Conservation (phyloP, 2,113 vertebrate genomes). For the Anguilla japonica region DNA sequence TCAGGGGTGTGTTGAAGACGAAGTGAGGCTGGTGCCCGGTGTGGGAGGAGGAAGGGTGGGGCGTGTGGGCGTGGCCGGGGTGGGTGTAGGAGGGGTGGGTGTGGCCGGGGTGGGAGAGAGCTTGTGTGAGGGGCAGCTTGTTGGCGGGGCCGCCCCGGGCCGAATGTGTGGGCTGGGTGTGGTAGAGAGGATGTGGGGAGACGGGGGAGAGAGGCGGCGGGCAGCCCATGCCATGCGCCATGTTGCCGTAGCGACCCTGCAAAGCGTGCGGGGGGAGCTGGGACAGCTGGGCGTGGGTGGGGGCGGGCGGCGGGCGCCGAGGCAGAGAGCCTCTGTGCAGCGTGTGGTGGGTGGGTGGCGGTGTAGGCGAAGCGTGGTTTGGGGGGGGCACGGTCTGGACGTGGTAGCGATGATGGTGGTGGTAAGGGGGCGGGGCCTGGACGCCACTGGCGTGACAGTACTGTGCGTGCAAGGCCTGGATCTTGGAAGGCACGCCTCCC, state of each 20-base stretch:
- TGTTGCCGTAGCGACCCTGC: constrained; percentile 56
- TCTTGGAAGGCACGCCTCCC: constrained; percentile 77
- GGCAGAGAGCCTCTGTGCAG: constrained; percentile 69
- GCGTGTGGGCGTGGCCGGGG: constrained; percentile 37
- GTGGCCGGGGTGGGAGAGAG: constrained; percentile 71
- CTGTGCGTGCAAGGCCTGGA: constrained; percentile 85
- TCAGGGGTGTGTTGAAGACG: constrained; percentile 61
- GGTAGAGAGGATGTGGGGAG: constrained; percentile 71
- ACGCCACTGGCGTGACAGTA: constrained; percentile 76
- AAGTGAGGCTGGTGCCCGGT: constrained; percentile 63
- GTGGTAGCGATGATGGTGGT: constrained; percentile 76
- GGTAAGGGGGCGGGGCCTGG: constrained; percentile 71
- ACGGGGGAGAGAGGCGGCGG: constrained; percentile 50
- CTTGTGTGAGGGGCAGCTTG: constrained; percentile 69
- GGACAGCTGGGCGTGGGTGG: constrained; percentile 51
- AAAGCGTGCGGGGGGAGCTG: constrained; percentile 42
- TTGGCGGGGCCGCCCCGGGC: constrained; percentile 47
- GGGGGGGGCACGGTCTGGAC: constrained; percentile 64
- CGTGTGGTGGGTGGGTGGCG: constrained; percentile 66
- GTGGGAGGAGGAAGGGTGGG: constrained; percentile 41
- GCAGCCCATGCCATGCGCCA: constrained; percentile 45
- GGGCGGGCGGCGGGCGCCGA: constrained; percentile 63
- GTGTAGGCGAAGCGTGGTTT: background rate
- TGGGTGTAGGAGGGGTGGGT: constrained; percentile 62
- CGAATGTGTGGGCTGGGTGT: constrained; percentile 56